Evolutionary conservation across 2,888 invertebrate genomes (phyloP), one percentile per base, ranked within the genome.

Genomic region (Teleiodes luculella): DNA sequence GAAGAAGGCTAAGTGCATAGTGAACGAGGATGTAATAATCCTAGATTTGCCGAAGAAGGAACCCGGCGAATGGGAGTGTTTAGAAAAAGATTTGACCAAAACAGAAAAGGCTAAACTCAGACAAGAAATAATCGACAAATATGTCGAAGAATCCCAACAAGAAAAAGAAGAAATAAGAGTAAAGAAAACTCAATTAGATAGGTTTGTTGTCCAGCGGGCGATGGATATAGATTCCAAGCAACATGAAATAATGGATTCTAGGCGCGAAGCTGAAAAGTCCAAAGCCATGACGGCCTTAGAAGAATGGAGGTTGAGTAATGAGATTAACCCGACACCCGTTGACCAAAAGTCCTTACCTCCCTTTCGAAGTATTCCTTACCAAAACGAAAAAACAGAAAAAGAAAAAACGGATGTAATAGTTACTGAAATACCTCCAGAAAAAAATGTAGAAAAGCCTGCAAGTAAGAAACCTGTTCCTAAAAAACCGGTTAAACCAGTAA

Each of bases 211-310:
- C 1, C 84, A 86, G 56, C 76, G 79, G 57, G 87, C 90, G 7
- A 90, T 91, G 83, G 83, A 84, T n/a, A 79, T 88, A 57, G 90
- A 90, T 53, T 73, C 63, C 0, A 80, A 82, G 60, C 91, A 91
- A 46, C 90, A 93, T 58, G 77, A 90, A 37, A 70, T 91, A 60
- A 95, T 96, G 80, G 92, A 94, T 56, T 74, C 82, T 0, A 88
- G 93, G 47, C 92, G 92, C 69, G 90, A 93, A 60, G 72, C 76
- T 0, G 93, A 94, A 72, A 90, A 92, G 60, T 81, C 86, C 46
- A 90, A 90, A 68, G 94, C 94, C 2, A 92, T 94, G 86, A 86
- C 91, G 0, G 92, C 94, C 59, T 78, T 95, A 39, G 92, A 94
- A 68, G 82, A 90, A 53, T 94, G 92, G 92, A 84, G 90, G 63